Evolutionary conservation across 2,113 vertebrate species (phyloP), one percentile per base, ranked within the genome.

Genomic region (Otus sunia): DNA sequence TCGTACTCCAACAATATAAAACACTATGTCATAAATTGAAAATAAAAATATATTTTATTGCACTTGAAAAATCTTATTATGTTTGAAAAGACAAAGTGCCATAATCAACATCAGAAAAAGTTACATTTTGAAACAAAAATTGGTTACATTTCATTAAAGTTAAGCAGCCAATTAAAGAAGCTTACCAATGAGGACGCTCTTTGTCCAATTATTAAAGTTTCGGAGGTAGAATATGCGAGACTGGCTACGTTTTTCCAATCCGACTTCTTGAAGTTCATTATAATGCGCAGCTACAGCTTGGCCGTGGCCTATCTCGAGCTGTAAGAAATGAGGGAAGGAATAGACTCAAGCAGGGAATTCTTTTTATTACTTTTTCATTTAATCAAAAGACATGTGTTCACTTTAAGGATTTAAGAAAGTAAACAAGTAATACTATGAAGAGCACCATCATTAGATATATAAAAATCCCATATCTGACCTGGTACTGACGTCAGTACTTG

Each of bases 171-270:
- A 5, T 39, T 49, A 34, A 47, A 25, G 7, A 92, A 47, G 86
- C 97, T 96, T 98, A 99, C 99, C 99, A 64, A 99, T 99, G 59
- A 99, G 98, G 66, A 99, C 98, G 5, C 99, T 99, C 98, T 99
- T 99, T 82, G 99, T 98, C 99, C 99, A 99, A 95, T 99, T 99
- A 98, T 99, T 99, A 94, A 99, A 99, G 97, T 99, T 99, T 85
- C 99, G 98, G 97, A 99, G 98, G 98, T 99, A 98, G 97, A 99
- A 98, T 92, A 99, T 99, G 71, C 99, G 98, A 96, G 99, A 99
- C 85, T 98, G 98, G 93, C 98, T 99, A 29, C 99, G 98, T 39
- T 98, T 99, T 32, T 98, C 98, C 86, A 99, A 97, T 16, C 99
- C 99, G 32, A 98, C 98, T 94, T 99, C 99, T 95, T 99, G 98